Base-by-base conservation (phyloP, 2,888 invertebrate genomes). In the Ennomos erosarius region DNA sequence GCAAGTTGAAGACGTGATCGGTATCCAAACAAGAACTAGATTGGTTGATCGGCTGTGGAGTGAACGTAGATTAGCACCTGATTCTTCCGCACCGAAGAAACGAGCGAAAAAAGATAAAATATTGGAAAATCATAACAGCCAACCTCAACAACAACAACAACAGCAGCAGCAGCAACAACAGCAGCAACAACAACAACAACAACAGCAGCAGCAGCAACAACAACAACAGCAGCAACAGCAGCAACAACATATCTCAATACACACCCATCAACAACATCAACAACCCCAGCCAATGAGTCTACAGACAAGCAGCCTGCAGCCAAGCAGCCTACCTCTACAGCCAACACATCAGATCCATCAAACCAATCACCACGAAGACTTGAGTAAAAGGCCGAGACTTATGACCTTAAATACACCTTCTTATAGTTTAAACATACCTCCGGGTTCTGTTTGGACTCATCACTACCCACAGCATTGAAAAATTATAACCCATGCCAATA, bases 361-460 rank as follows among this genome's bases (percentile, higher is more conserved):
- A 26, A 62, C 55, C 12, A 69, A 52, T 13, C 74, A 77, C 33
- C 84, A 82, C 8, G 88, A 88, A n/a, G 89, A 89, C 11, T 62
- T 79, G 10, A 84, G 76, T 59, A 89, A 90, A 59, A 64, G 90
- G 55, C 84, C 90, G 0, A 68, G 90, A 10, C 65, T 90, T 13
- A 66, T 87, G 34, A 80, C 85, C 42, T 79, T 82, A 59, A 76
- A 80, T 26, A 84, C 85, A 0, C 81, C 85, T 0, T 81, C 83
- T 0, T 87, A 88, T 5, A 72, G 81, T 2, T 65, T 88, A 9
- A 81, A 81, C 9, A 76, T 88, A 38, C 81, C 87, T 0, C 85
- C 89, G 0, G 83, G 84, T 0, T 86, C 88, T 0, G 84, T 81
- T 0, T 90, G 90, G 90, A 83, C 87, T 0, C 90, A 90, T 1